These are phyloP conservation scores for Catostomus latipinnis DNA, from an alignment of 2,797 vertebrate genomes.

Conservation along the genomic window DNA sequence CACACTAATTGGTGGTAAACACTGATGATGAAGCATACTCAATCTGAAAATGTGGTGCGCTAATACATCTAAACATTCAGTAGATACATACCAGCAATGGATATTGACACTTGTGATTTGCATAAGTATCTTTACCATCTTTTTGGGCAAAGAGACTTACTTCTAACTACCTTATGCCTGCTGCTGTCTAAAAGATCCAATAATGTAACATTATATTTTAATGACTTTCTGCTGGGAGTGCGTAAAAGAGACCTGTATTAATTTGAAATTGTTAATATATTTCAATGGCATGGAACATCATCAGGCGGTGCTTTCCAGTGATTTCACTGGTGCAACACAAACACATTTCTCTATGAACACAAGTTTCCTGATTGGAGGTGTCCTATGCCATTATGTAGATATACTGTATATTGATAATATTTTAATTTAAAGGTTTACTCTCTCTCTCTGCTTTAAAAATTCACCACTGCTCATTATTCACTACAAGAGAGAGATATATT, in stretches of 20 bases:
- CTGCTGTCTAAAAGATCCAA: constrained; percentile 51
- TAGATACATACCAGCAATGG: not conserved
- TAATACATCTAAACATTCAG: not conserved
- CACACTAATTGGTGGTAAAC: not conserved
- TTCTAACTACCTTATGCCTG: not conserved
- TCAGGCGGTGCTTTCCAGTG: too few species aligned
- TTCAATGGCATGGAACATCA: not conserved
- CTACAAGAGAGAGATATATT: too few species aligned
- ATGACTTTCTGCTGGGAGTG: constrained; percentile 51
- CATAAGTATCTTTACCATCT: constrained; percentile 1
- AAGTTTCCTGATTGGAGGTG: constrained; percentile 27
- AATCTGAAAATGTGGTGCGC: too few species aligned
- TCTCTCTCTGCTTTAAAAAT: too few species aligned
- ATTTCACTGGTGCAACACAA: too few species aligned
- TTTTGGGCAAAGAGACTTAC: not conserved
- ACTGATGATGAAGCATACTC: not conserved
- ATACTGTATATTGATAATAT: too few species aligned
- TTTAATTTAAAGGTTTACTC: too few species aligned
- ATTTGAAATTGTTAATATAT: too few species aligned
- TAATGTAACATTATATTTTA: constrained; percentile 56
- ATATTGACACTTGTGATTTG: not conserved
- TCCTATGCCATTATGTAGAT: too few species aligned
- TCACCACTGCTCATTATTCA: too few species aligned
- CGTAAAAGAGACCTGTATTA: constrained; percentile 4
- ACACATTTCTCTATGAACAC: constrained; percentile 17